Conservation (phyloP, 2,113 vertebrate species). For the Lasiurus borealis region DNA sequence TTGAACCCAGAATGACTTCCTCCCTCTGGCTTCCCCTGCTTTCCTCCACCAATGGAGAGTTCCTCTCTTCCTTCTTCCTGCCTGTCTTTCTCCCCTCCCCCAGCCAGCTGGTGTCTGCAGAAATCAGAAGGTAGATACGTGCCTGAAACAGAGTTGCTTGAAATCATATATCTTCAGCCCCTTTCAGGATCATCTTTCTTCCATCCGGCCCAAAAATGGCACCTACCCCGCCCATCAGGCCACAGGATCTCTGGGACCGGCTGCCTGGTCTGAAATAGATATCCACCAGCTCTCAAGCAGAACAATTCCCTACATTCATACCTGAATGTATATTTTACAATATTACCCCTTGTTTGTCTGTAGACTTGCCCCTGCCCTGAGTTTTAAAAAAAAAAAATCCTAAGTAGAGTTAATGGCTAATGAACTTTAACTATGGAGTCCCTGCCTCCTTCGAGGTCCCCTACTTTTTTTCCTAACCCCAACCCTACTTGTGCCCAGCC, state of each 20-base stretch:
- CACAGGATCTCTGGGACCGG: background rate
- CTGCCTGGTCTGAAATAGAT: conserved; percentile 42
- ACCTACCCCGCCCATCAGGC: conserved; percentile 5
- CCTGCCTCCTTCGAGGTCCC: background rate
- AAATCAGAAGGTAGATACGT: conserved; percentile 44
- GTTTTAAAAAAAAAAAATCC: background rate
- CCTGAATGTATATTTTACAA: background rate
- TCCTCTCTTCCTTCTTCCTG: background rate
- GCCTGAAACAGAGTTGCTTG: conserved; percentile 54
- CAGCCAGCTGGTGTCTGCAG: conserved; percentile 62
- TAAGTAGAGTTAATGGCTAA: background rate
- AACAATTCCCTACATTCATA: background rate
- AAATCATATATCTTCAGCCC: conserved; percentile 44
- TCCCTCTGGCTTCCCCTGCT: conserved; percentile 17
- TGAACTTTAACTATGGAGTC: background rate
- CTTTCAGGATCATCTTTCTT: conserved; percentile 64
- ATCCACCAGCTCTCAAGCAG: background rate
- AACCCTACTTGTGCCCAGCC: background rate
- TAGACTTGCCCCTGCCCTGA: background rate
- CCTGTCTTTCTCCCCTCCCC: conserved; percentile 19
- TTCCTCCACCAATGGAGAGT: background rate
- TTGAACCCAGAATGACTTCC: conserved; percentile 49
- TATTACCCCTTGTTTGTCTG: background rate
- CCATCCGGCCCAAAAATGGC: conserved; percentile 26
- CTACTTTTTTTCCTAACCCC: background rate